These are phyloP conservation scores for Nannobrachium achirus DNA, from an alignment of 2,113 vertebrate species.

Conservation along the genomic window DNA sequence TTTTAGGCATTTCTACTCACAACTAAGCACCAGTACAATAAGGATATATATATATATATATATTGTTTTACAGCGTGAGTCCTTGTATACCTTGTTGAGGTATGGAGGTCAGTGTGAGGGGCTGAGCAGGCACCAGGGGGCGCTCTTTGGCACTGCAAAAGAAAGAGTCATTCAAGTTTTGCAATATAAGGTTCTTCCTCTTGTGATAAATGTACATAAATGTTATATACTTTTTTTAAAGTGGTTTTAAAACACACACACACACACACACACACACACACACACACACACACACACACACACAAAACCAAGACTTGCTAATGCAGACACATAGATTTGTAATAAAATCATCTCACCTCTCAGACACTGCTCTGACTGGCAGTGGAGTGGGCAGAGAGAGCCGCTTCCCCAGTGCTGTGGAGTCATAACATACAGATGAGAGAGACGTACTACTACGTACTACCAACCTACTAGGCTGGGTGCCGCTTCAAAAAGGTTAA, in stretches of 20 bases:
- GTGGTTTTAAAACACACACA: too few species aligned
- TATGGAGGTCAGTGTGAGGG: not conserved
- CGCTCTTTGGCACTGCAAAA: conserved; percentile 49
- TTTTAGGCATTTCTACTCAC: too few species aligned
- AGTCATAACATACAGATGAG: conserved; percentile 15
- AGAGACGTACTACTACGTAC: too few species aligned
- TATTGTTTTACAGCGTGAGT: not conserved
- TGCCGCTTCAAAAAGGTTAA: too few species aligned
- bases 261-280: too few species aligned
- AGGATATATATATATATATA: too few species aligned
- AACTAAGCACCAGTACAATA: too few species aligned
- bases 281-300: too few species aligned
- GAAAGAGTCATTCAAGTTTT: conserved; percentile 6
- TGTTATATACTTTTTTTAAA: too few species aligned
- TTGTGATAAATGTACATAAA: not conserved
- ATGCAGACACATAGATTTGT: too few species aligned
- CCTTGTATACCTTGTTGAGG: conserved; percentile 75
- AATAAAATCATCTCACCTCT: conserved; percentile 59
- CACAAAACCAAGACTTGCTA: too few species aligned
- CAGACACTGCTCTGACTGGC: conserved; percentile 18
- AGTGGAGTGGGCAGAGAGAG: conserved; percentile 32
- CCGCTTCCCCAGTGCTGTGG: conserved; percentile 24
- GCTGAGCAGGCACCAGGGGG: conserved; percentile 60
- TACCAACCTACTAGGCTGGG: too few species aligned
- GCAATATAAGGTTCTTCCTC: not conserved